A percentile compares a stretch with the other conserved stretches of the same genome.
phyloP scores from a whole-genome alignment of 2,113 vertebrate genomes.

The Hyperoodon ampullatus region DNA sequence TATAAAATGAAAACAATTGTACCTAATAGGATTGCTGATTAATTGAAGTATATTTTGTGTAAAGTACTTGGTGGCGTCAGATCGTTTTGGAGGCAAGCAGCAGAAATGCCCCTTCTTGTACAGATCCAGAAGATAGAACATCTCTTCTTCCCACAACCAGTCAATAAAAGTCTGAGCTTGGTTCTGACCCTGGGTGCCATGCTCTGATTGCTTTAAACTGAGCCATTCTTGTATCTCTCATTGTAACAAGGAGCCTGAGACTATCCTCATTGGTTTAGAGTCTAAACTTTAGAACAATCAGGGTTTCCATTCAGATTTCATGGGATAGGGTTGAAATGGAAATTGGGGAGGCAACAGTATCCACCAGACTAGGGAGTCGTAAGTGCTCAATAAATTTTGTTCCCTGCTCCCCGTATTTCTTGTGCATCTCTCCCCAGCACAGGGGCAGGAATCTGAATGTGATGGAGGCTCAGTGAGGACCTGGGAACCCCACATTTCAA shows the following conservation, averaged over 20 bases:
- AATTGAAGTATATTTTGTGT: background rate
- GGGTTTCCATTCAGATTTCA: background rate
- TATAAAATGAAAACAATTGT: conserved; percentile 12
- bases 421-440: background rate
- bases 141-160: background rate
- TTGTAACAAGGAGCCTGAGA: background rate
- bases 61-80: background rate
- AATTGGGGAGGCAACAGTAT: background rate
- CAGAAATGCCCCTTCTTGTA: background rate
- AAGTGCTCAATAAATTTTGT: background rate
- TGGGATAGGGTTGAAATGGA: background rate
- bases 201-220: background rate
- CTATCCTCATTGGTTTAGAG: background rate
- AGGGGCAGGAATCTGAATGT: background rate
- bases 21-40: background rate
- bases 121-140: background rate
- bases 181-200: background rate
- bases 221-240: background rate
- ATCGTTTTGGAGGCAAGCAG: background rate
- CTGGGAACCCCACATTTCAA: background rate
- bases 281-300: background rate
- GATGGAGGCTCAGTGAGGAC: background rate
- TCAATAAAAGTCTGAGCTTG: background rate
- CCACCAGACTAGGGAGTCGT: background rate
- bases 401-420: background rate